phyloP scores from a whole-genome alignment of 2,797 vertebrate species.

The Columba guinea region DNA sequence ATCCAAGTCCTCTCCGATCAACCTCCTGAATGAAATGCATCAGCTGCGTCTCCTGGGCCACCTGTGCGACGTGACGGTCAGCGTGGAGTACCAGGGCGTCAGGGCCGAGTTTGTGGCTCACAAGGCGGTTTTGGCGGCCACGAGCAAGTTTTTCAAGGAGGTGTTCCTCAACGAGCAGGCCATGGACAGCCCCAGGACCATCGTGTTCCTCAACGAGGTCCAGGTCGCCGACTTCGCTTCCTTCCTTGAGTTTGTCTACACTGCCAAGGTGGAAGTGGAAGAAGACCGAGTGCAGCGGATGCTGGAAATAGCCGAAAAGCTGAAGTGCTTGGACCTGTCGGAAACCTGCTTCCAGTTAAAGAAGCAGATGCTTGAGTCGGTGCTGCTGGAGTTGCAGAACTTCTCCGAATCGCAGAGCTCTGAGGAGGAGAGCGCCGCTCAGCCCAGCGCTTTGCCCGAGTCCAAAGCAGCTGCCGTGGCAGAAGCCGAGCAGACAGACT shows the following conservation, averaged over 20 bases:
- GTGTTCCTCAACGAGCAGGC: conserved; percentile 82
- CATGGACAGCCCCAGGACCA: conserved; percentile 69
- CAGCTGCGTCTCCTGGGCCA: conserved; percentile 85
- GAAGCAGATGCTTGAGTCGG: conserved; percentile 82
- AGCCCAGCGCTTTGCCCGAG: neutral
- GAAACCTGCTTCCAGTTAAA: conserved; percentile 84
- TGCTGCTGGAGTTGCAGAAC: conserved; percentile 80
- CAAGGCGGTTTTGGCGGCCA: conserved; percentile 90
- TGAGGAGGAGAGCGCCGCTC: conserved; percentile 34
- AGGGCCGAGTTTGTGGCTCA: conserved; percentile 90
- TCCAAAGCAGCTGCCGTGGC: neutral
- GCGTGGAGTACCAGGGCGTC: conserved; percentile 87
- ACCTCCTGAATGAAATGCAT: conserved; percentile 88
- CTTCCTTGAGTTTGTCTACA: conserved; percentile 94
- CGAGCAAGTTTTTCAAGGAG: conserved; percentile 93
- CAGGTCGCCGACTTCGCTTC: conserved; percentile 83
- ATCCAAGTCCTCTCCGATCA: conserved; percentile 84
- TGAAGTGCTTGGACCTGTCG: conserved; percentile 88
- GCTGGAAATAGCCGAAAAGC: conserved; percentile 82
- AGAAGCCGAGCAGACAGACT: neutral
- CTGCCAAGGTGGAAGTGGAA: conserved; percentile 85
- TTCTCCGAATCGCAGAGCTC: conserved; percentile 76
- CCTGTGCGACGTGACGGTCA: conserved; percentile 90
- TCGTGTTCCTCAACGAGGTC: conserved; percentile 82
- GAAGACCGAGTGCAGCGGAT: conserved; percentile 83